A percentile compares a stretch with the other conserved stretches of the same genome.
These are phyloP conservation scores for Cardiocondyla obscurior DNA, from an alignment of 1,140 invertebrate species.

Conservation along the genomic window DNA sequence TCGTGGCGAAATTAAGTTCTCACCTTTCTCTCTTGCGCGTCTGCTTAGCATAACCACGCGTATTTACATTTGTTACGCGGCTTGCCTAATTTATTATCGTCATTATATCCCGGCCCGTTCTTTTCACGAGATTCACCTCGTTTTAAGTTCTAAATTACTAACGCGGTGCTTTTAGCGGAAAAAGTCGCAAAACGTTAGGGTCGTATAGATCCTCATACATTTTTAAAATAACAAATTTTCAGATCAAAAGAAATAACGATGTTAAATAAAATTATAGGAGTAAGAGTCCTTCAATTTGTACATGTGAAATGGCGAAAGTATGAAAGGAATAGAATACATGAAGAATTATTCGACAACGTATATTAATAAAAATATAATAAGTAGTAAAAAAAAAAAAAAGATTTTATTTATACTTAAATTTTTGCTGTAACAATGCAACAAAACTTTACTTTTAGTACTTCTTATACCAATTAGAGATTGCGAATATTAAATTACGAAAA, in stretches of 20 bases:
- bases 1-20: slow-evolving; percentile 35
- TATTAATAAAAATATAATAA: not conserved
- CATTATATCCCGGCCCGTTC: not conserved
- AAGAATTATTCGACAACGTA: not conserved
- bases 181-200: not conserved
- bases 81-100: slow-evolving; percentile 15
- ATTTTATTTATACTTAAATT: not conserved
- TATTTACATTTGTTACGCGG: slow-evolving; percentile 36
- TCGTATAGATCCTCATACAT: not conserved
- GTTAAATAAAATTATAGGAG: not conserved
- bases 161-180: slow-evolving; percentile 30
- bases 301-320: not conserved
- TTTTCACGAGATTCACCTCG: slow-evolving; percentile 6
- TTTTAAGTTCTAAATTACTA: slow-evolving; percentile 24
- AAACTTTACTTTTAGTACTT: not conserved
- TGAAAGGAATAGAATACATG: not conserved
- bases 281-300: not conserved
- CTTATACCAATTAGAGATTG: not conserved
- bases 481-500: not conserved
- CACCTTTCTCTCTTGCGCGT: slow-evolving; percentile 13
- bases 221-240: not conserved
- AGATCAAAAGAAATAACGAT: not conserved
- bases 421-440: not conserved
- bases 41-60: slow-evolving; percentile 12
- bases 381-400: not conserved